Conservation (phyloP, 2,113 vertebrate genomes). For the Oreamnos americanus region DNA sequence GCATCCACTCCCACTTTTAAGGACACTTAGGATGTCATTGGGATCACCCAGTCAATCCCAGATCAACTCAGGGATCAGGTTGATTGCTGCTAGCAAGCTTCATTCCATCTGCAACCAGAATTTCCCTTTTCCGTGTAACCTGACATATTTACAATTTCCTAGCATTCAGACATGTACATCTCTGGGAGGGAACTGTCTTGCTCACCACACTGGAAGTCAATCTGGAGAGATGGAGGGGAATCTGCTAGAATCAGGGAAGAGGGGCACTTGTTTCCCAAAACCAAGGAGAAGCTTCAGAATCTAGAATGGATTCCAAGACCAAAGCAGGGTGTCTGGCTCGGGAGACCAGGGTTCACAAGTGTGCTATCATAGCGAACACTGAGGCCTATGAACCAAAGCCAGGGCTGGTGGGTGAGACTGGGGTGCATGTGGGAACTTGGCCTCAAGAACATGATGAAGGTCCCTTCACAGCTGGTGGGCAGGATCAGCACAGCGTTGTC, state of each 20-base stretch:
- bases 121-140: not conserved
- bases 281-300: not conserved
- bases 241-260: not conserved
- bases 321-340: not conserved
- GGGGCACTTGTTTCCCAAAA: not conserved
- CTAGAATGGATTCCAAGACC: not conserved
- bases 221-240: not conserved
- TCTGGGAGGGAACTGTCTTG: not conserved
- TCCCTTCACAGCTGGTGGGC: no score
- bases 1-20: not conserved
- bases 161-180: not conserved
- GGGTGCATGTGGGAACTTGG: not conserved
- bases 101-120: not conserved
- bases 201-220: accelerated
- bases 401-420: not conserved
- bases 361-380: not conserved
- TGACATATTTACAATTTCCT: not conserved
- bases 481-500: not conserved
- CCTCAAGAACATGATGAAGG: not conserved
- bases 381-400: not conserved
- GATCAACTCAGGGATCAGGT: not conserved
- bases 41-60: not conserved
- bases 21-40: no score
- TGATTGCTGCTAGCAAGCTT: not conserved
- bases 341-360: not conserved